Evolutionary conservation across 2,113 vertebrate species (phyloP).

Genomic region (Rhagologus leucostigma): DNA sequence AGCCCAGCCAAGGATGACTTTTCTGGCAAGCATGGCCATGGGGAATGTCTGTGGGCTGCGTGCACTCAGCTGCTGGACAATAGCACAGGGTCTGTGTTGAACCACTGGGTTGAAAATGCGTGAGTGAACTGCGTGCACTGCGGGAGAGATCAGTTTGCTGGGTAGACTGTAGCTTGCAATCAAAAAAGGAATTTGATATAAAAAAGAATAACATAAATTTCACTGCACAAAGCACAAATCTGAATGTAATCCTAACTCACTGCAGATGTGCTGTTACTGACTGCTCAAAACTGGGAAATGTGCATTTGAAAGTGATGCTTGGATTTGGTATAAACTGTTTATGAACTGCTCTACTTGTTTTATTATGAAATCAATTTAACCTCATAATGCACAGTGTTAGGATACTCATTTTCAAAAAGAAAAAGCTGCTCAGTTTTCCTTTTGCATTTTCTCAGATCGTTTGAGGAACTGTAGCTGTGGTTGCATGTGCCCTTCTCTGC

Average conservation of each 20-base stretch:
- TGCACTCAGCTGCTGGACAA: not conserved
- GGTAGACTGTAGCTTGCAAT: not conserved
- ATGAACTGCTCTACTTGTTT: not conserved
- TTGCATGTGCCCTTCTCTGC: not conserved
- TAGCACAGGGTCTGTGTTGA: not conserved
- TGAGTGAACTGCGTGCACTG: not conserved
- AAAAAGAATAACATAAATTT: not conserved
- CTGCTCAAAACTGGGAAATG: not conserved
- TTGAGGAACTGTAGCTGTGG: not conserved
- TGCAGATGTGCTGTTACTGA: not conserved
- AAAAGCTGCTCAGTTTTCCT: not conserved
- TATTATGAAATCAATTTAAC: not conserved
- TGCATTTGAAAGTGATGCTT: not conserved
- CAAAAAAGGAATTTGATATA: not conserved
- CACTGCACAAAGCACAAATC: not conserved
- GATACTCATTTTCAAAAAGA: not conserved
- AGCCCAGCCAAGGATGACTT: not conserved
- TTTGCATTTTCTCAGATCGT: not conserved
- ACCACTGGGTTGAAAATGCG: not conserved
- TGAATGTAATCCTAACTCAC: not conserved
- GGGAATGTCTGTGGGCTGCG: not conserved
- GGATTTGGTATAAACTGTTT: not conserved
- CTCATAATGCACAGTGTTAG: not conserved
- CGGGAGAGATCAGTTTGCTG: fast-evolving
- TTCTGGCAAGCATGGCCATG: not conserved